These are phyloP conservation scores for Pachymerium ferrugineum DNA, from an alignment of 2,888 invertebrate species.

Conservation along the genomic window DNA sequence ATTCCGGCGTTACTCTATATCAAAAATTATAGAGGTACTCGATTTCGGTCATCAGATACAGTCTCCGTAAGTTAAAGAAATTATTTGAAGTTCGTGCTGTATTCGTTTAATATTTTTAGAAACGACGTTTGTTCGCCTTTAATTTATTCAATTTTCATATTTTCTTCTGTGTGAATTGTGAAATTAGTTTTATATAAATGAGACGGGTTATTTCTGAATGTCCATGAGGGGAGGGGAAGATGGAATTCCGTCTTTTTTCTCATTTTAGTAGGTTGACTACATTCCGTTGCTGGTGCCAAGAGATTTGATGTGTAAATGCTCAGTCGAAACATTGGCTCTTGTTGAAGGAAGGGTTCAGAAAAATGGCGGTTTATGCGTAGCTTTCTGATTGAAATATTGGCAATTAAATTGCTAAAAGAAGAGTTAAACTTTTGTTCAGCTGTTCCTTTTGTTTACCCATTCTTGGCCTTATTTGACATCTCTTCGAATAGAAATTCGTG, in stretches of 20 bases:
- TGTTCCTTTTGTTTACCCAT: too few relatives aligned
- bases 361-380: neutral
- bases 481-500: too few relatives aligned
- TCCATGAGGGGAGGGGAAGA: neutral
- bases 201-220: conserved; percentile 12
- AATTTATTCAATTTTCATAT: neutral
- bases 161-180: neutral
- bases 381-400: neutral
- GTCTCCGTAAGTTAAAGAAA: neutral
- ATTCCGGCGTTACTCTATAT: conserved; percentile 25
- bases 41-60: neutral
- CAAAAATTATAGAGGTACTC: conserved; percentile 25
- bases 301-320: neutral
- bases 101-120: neutral
- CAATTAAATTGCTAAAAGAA: neutral
- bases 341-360: neutral
- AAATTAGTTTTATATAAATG: too few relatives aligned
- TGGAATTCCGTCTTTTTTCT: neutral
- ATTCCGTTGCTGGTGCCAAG: neutral
- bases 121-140: neutral
- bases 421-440: too few relatives aligned
- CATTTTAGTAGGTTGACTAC: neutral
- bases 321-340: neutral
- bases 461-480: too few relatives aligned
- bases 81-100: neutral